These are phyloP conservation scores for Euura saliciscinereae DNA, from an alignment of 1,140 invertebrate genomes.

Conservation along the genomic window DNA sequence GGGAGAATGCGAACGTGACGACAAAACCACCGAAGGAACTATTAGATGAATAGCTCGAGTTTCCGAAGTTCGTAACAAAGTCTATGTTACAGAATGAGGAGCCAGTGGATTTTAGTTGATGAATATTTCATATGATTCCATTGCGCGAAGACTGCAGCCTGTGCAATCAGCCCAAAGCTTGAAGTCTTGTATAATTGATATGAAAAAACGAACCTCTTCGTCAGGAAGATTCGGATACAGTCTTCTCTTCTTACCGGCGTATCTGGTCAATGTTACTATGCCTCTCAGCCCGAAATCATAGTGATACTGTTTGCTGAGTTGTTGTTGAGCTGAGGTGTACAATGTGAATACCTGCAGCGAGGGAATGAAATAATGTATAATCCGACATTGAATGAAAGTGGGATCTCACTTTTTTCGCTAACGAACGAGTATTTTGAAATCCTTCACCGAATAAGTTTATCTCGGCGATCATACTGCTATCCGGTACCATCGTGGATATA, in stretches of 20 bases:
- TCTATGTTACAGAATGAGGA: no score
- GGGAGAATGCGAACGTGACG: no score
- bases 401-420: conserved; percentile 76
- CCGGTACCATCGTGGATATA: conserved; percentile 94
- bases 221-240: conserved; percentile 73
- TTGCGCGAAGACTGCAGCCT: no score
- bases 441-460: conserved; percentile 88
- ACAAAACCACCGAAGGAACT: no score
- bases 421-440: conserved; percentile 76
- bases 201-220: conserved; percentile 66
- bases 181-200: no score
- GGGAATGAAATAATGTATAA: conserved; percentile 6
- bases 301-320: conserved; percentile 80
- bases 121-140: no score
- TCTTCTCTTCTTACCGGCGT: conserved; percentile 80
- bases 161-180: no score
- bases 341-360: conserved; percentile 68
- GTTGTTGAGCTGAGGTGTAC: conserved; percentile 74
- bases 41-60: no score
- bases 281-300: conserved; percentile 89
- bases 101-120: no score
- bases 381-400: neutral
- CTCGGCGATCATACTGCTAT: conserved; percentile 88
- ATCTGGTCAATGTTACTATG: conserved; percentile 82
- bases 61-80: no score